These are phyloP conservation scores for Phylloscopus whistleri DNA, from an alignment of 2,113 vertebrate species.

Conservation along the genomic window DNA sequence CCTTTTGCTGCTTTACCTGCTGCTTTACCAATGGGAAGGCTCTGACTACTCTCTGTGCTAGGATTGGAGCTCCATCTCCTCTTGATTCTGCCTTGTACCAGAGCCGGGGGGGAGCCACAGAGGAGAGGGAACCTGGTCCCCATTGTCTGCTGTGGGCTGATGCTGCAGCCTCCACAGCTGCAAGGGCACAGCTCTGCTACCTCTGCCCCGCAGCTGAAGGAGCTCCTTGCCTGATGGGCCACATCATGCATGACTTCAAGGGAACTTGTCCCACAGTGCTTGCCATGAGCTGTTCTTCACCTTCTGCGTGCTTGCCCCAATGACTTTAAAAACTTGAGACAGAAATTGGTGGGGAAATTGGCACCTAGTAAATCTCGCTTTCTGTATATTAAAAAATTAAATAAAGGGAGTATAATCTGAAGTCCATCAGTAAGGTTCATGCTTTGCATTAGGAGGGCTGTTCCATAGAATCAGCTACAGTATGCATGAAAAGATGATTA, in stretches of 20 bases:
- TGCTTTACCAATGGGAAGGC: neutral
- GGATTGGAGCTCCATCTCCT: neutral
- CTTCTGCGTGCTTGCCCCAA: neutral
- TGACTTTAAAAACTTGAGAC: neutral
- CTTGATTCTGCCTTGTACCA: neutral
- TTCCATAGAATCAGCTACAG: neutral
- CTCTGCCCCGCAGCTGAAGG: rapidly evolving
- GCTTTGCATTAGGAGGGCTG: neutral
- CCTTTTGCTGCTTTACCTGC: neutral
- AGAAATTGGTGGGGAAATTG: neutral
- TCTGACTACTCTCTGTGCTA: no score
- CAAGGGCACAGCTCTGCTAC: neutral
- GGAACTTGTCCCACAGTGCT: neutral
- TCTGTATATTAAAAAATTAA: neutral
- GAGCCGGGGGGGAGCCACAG: rapidly evolving
- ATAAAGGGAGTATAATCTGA: neutral
- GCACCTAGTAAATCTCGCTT: neutral
- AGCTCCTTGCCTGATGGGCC: neutral
- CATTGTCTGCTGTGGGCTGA: neutral
- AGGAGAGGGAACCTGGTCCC: neutral
- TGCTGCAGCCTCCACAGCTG: neutral
- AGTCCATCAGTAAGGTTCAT: neutral
- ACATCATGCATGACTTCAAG: neutral
- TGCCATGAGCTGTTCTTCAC: rapidly evolving
- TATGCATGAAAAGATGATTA: neutral